These are phyloP conservation scores for Drosophila setifemur DNA, from an alignment of 1,140 invertebrate species.

Conservation along the genomic window DNA sequence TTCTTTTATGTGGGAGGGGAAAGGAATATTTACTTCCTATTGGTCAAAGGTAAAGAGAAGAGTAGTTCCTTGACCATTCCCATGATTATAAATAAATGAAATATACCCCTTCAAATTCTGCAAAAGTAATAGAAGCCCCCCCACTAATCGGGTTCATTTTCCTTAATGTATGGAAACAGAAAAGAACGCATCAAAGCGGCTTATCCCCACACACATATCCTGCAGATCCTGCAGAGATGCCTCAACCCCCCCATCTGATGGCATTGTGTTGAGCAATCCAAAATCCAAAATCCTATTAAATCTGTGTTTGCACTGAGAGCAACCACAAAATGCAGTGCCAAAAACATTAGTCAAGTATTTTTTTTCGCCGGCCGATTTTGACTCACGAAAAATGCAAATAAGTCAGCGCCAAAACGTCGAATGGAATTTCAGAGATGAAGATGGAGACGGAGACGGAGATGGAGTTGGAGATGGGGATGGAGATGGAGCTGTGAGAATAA, in stretches of 20 bases:
- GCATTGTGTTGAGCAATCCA: constrained; percentile 55
- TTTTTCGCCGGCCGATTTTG: constrained; percentile 58
- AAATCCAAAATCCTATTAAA: constrained; percentile 71
- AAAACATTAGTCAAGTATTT: constrained; percentile 71
- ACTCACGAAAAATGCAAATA: constrained; percentile 66
- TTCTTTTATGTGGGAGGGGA: too few species aligned
- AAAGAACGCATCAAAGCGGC: constrained; percentile 25
- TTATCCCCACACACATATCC: constrained; percentile 15
- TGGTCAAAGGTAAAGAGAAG: too few species aligned
- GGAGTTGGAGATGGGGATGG: too few species aligned
- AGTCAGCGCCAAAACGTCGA: constrained; percentile 32
- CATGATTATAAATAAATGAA: too few species aligned
- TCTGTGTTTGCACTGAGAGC: constrained; percentile 38
- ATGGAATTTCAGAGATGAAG: constrained; percentile 1
- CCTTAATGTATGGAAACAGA: constrained; percentile 35
- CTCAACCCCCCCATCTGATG: not conserved
- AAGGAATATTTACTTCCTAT: too few species aligned
- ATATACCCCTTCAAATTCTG: constrained; percentile 10
- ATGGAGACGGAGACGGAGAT: too few species aligned
- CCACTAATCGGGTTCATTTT: not conserved
- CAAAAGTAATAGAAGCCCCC: not conserved
- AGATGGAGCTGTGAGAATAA: constrained; percentile 31
- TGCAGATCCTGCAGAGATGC: not conserved
- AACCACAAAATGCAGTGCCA: constrained; percentile 30
- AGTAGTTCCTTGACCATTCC: too few species aligned